These are phyloP conservation scores for Hetaerina americana DNA, from an alignment of 1,140 invertebrate species.

Conservation along the genomic window DNA sequence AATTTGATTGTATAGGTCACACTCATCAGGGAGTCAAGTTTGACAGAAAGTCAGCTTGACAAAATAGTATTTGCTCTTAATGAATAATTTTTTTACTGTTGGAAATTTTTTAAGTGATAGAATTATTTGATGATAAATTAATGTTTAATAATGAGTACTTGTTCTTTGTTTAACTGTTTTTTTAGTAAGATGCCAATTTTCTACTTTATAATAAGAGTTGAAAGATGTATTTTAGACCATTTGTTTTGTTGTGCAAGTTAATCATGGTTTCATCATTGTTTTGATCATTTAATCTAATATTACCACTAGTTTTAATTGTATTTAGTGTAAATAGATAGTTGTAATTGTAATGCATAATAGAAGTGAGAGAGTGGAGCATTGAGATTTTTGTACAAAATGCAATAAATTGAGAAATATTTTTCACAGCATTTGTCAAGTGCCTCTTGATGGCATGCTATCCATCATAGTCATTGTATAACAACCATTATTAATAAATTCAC, in stretches of 20 bases:
- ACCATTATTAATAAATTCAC: not conserved
- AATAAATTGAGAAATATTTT: not conserved
- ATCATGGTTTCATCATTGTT: not conserved
- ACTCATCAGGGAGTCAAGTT: not conserved
- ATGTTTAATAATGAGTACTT: not conserved
- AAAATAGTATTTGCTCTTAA: not conserved
- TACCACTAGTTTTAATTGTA: not conserved
- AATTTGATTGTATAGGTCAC: not conserved
- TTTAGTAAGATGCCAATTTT: not conserved
- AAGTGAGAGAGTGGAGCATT: not conserved
- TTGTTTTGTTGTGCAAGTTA: not conserved
- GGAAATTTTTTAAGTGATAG: not conserved
- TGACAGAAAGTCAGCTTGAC: not conserved
- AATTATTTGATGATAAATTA: not conserved
- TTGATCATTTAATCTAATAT: not conserved
- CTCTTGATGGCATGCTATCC: not conserved
- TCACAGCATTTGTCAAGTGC: not conserved
- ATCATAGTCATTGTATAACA: not conserved
- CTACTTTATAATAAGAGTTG: not conserved
- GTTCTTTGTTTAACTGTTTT: not conserved
- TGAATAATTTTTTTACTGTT: not conserved
- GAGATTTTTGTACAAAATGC: not conserved
- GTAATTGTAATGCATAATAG: not conserved
- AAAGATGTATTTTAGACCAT: not conserved
- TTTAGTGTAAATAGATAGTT: not conserved